Percentiles rank a stretch among this genome's conserved stretches.
phyloP scores from a whole-genome alignment of 2,888 invertebrate genomes.

The Pristionchus mayeri region DNA sequence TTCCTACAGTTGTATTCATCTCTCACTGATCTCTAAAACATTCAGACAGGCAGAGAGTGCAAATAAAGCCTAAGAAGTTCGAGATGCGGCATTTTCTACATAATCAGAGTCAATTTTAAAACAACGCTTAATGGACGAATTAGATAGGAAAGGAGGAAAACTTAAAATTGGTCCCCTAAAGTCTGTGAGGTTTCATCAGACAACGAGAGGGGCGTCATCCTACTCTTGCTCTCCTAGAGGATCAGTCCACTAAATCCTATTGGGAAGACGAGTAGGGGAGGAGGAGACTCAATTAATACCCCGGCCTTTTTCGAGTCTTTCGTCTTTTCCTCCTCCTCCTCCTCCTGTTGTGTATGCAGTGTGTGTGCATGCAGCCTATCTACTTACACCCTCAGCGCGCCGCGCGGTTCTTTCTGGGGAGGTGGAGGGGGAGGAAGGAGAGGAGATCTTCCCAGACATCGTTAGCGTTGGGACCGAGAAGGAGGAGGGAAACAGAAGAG shows the following conservation, averaged over 20 bases:
- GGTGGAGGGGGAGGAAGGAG: neutral
- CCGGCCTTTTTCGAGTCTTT: constrained; percentile 28
- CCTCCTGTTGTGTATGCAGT: neutral
- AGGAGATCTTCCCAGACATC: constrained; percentile 25
- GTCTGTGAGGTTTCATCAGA: too few relatives aligned
- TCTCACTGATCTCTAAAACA: too few relatives aligned
- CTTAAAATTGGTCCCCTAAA: neutral
- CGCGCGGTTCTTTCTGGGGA: neutral
- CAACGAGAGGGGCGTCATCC: too few relatives aligned
- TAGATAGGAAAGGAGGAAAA: neutral
- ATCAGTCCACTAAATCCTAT: constrained; percentile 21
- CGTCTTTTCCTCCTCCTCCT: neutral
- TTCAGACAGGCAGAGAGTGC: too few relatives aligned
- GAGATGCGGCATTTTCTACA: neutral
- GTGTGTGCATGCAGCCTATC: constrained; percentile 9
- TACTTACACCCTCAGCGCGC: neutral
- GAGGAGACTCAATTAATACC: constrained; percentile 36
- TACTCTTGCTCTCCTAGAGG: neutral
- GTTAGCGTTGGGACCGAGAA: constrained; percentile 10
- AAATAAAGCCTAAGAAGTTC: neutral
- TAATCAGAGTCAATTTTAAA: neutral
- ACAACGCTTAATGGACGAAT: neutral
- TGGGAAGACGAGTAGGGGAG: neutral
- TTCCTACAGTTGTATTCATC: too few relatives aligned
- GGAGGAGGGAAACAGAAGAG: neutral